Base-by-base conservation (phyloP, 64 coral and sea anemone genomes). In the Orbicella faveolata region DNA sequence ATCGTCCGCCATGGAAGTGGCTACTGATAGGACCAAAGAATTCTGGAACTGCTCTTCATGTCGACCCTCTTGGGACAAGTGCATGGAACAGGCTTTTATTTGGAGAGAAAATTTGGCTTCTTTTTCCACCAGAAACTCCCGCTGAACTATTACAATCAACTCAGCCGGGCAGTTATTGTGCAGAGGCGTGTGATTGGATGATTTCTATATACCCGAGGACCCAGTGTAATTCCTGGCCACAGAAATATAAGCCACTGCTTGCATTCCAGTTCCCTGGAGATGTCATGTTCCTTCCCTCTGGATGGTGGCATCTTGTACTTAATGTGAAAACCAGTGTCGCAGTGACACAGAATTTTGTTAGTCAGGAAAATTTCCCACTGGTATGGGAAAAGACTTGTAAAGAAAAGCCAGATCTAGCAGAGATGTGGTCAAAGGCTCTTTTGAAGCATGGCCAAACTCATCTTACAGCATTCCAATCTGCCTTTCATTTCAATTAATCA, bases 21-120 rank as follows among this genome's bases (percentile, higher is more conserved):
- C 52, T 79, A 19, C 51, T 81, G 55, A 63, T 81, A 33, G 79
- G 79, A 37, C 79, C 79, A 63, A 81, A 63, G 79, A 9, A 81
- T 81, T 34, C 79, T 63, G 79, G 79, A 81, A 81, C 57, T 9
- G 30, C 55, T 63, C 52, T 81, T 81, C 79, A 81, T 36, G 33
- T 81, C 21, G 79, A 81, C 34, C 79, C 79, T 6, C 57, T 81
- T 81, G 79, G 79, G n/a, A 81, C 79, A 19, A 63, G 79, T 81
- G 79, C 79, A 36, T 81, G 79, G 79, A 81, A 81, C 33, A 81
- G 79, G 30, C 30, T 81, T 14, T 81, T 81, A 13, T 81, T 34
- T 63, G 79, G 33, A 63, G 55, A 81, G 15, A 81, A 81, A 63
- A n/a, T 81, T 18, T 81, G 79, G 79, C 3, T 81, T 6, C 55